phyloP scores from a whole-genome alignment of 2,888 invertebrate genomes.

The Amiota minor region DNA sequence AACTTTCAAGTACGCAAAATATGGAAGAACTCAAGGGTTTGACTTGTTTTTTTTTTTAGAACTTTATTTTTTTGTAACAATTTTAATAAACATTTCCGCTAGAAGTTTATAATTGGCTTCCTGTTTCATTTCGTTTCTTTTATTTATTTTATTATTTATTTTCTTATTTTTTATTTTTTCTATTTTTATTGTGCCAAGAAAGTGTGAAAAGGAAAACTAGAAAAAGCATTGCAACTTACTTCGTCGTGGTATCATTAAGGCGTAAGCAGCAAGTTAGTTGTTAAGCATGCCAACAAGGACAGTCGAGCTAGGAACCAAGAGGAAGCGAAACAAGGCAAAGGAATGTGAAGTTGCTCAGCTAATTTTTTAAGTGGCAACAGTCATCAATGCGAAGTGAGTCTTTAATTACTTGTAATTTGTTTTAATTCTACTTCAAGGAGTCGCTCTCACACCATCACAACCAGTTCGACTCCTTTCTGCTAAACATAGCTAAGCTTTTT shows the following conservation, averaged over 20 bases:
- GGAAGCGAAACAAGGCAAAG: not conserved
- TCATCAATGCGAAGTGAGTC: conserved; percentile 53
- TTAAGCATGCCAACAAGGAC: not conserved
- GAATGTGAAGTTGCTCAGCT: not conserved
- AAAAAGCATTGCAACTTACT: too few relatives aligned
- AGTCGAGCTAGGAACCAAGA: not conserved
- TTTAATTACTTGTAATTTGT: conserved; percentile 67
- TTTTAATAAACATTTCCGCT: too few relatives aligned
- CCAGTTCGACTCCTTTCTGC: not conserved
- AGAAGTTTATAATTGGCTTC: not conserved
- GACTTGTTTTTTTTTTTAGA: not conserved
- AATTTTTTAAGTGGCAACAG: conserved; percentile 33
- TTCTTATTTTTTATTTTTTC: conserved; percentile 7
- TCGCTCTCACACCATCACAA: conserved; percentile 30
- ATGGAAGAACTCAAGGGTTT: not conserved
- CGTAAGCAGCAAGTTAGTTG: not conserved
- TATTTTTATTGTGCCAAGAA: not conserved
- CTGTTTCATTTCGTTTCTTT: not conserved
- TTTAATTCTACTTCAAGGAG: conserved; percentile 63
- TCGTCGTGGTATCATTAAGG: too few relatives aligned
- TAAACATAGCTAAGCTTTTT: not conserved
- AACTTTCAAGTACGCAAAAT: conserved; percentile 12
- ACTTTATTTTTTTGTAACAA: too few relatives aligned
- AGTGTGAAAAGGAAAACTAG: too few relatives aligned
- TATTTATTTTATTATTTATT: conserved; percentile 2